Base-by-base conservation (phyloP, 2,113 vertebrate genomes). In the Heptranchias perlo region DNA sequence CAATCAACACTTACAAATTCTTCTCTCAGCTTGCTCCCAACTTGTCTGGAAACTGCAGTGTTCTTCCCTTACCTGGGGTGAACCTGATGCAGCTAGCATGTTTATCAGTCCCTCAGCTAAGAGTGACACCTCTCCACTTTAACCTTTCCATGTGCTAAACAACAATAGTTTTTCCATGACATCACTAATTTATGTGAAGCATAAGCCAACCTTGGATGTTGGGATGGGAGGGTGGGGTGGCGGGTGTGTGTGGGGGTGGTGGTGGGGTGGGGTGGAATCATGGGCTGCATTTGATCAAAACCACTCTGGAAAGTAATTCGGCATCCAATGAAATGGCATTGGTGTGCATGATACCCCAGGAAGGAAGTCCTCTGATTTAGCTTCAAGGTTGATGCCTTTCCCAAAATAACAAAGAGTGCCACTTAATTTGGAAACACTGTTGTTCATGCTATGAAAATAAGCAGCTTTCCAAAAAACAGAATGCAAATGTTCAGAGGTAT, bases 401-500 rank as follows among this genome's bases (percentile, higher is more conserved):
- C 8, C 44, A 69, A 95, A 95, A 49, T 49, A 69, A 16, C 25
- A 35, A 69, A 69, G 23, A 0, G 5, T 18, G 8, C 44, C 52
- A 47, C 13, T 69, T 95, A 67, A 95, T 69, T 49, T 95, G 94
- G 94, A 95, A 69, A 69, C 65, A 95, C 25, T 69, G 65, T 25
- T 95, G n/a, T 52, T 35, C 52, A 8, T 52, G 11, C 28, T 52
- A 95, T 95, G 64, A 73, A 95, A 95, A 95, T 95, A 95, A 69
- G 92, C 61, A 44, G 39, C 52, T 47, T 69, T 28, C n/a, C 47
- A 49, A 67, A 7, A 67, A 95, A 69, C 62, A 31, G 28, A 95
- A 95, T 95, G 65, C 94, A 95, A 95, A 95, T 95, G 44, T 95
- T 95, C 47, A n/a, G 44, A 69, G 94, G 65, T 6, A 31, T 69